Conservation (phyloP, 2,113 vertebrate genomes). For the Amphiprion percula region DNA sequence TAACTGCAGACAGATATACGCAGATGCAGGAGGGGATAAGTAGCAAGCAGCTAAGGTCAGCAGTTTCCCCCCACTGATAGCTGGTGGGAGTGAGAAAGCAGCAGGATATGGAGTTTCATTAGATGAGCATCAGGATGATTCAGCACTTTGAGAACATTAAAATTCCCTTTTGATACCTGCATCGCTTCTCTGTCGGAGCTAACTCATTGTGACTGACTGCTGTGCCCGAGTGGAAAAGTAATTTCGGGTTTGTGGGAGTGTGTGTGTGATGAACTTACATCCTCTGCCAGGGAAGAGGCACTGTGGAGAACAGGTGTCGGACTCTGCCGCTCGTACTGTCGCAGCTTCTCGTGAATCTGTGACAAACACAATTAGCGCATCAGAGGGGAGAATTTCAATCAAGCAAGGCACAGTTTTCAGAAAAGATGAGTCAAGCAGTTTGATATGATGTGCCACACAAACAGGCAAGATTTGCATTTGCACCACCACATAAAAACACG, state of each 20-base stretch:
- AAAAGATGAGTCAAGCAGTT: too few species aligned
- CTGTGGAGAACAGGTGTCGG: slow-evolving; percentile 93
- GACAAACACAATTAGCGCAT: slow-evolving; percentile 52
- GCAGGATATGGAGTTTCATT: slow-evolving; percentile 73
- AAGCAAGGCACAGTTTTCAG: not conserved
- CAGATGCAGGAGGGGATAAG: slow-evolving; percentile 40
- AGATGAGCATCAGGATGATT: slow-evolving; percentile 64
- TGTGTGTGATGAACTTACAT: slow-evolving; percentile 85
- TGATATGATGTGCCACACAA: too few species aligned
- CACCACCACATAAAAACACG: too few species aligned
- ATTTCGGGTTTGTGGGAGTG: slow-evolving; percentile 39
- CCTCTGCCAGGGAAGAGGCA: slow-evolving; percentile 91
- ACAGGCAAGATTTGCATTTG: too few species aligned
- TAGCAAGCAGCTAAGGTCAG: slow-evolving; percentile 64
- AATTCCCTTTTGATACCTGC: slow-evolving; percentile 64
- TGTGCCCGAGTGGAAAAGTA: slow-evolving; percentile 35
- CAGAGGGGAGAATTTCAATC: not conserved
- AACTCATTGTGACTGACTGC: slow-evolving; percentile 53
- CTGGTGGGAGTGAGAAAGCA: slow-evolving; percentile 50
- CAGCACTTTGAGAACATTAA: slow-evolving; percentile 73
- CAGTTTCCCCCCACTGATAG: slow-evolving; percentile 63
- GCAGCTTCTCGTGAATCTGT: slow-evolving; percentile 96
- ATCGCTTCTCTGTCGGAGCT: slow-evolving; percentile 41
- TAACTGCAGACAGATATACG: slow-evolving; percentile 20
- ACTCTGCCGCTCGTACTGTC: slow-evolving; percentile 93